Base-by-base conservation (phyloP, 2,797 vertebrate species). In the Euphonia xanthogaster region DNA sequence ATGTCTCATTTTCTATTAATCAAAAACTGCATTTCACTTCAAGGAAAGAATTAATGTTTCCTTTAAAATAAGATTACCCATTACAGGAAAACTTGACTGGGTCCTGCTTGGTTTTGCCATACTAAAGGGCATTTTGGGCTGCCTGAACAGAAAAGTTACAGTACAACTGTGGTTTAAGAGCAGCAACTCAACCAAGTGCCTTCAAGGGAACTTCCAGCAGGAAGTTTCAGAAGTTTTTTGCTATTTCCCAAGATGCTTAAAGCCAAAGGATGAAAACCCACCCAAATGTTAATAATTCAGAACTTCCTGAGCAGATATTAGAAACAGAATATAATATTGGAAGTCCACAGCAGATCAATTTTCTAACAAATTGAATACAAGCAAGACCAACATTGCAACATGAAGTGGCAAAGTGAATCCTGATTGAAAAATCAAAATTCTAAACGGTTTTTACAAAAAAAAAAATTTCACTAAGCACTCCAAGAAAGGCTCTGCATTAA, bases 281-380 rank as follows among this genome's bases (percentile, higher is more conserved):
- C 74, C 63, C 75, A 45, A 87, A 79, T 6, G 8, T 63, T 70
- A 82, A 86, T 45, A 44, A 89, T 72, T 55, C 91, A 93, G 70
- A 86, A 58, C 74, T 93, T 93, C 77, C 93, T 73, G 60, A 48
- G 94, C 93, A 76, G 71, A 12, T 66, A 87, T 70, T 35, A 53
- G 77, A 84, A 84, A 93, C 74, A 63, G n/a, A 81, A 78, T 73
- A 18, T 58, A 90, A 89, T 60, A 81, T 17, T 62, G 88, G 63
- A 91, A 90, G 88, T 79, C 86, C 93, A 85, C 86, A 92, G 86
- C 85, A 86, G 83, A 53, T 89, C 19, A 2, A 44, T 62, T 88
- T 86, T 51, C 44, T 84, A 74, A 81, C 62, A 88, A 74, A 65
- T 0, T 53, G 76, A 86, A 87, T 48, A 88, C 86, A 92, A 67